phyloP scores from a whole-genome alignment of 2,797 vertebrate species.

The Neoniphon sammara region DNA sequence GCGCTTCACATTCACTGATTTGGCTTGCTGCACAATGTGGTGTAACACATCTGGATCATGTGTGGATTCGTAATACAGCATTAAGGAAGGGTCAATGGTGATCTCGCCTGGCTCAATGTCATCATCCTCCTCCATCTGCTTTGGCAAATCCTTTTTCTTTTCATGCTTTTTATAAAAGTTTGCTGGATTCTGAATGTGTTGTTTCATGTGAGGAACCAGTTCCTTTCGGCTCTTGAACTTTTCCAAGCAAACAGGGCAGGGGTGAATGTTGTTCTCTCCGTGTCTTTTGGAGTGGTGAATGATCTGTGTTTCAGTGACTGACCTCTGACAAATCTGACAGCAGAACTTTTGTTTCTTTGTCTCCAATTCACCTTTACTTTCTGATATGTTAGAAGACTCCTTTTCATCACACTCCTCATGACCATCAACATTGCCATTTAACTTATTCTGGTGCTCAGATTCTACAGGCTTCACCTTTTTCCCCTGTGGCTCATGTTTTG shows the following conservation, averaged over 20 bases:
- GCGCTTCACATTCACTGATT: conserved; percentile 71
- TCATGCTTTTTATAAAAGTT: conserved; percentile 75
- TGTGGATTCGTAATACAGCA: conserved; percentile 84
- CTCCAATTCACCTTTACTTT: conserved; percentile 35
- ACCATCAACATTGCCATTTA: conserved; percentile 62
- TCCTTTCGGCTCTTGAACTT: conserved; percentile 90
- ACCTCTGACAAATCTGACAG: conserved; percentile 93
- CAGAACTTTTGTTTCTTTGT: conserved; percentile 89
- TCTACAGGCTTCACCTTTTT: conserved; percentile 51
- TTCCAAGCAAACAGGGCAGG: conserved; percentile 92
- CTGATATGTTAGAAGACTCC: conserved; percentile 11
- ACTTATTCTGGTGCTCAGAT: conserved; percentile 35
- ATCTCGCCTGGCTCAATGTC: conserved; percentile 84
- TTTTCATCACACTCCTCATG: conserved; percentile 40
- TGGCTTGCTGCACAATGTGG: conserved; percentile 81
- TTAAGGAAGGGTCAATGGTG: conserved; percentile 81
- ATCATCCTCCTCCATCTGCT: conserved; percentile 72
- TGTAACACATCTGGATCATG: conserved; percentile 81
- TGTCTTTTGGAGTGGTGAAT: conserved; percentile 96
- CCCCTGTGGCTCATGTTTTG: conserved; percentile 41
- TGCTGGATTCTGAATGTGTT: conserved; percentile 88
- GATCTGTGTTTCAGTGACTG: conserved; percentile 89
- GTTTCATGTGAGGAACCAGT: conserved; percentile 92
- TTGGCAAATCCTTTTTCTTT: conserved; percentile 79
- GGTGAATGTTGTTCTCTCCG: conserved; percentile 84